Percentiles rank a stretch among this genome's conserved stretches.
phyloP scores from a whole-genome alignment of 2,888 invertebrate genomes.

The Idaea straminata region DNA sequence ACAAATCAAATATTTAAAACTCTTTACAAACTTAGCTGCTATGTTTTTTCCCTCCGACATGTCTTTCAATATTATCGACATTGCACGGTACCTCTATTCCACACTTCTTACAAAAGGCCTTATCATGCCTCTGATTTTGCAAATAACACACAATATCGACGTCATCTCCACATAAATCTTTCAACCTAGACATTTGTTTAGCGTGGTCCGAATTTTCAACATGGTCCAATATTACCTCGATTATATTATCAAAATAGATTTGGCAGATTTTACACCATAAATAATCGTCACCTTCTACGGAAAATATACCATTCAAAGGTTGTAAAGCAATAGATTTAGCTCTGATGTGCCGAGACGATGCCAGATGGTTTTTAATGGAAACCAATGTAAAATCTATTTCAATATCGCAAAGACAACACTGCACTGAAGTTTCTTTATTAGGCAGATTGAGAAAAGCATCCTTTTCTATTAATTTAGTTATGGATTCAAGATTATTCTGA shows the following conservation, averaged over 20 bases:
- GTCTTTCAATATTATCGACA: conserved; percentile 45
- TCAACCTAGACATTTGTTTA: conserved; percentile 36
- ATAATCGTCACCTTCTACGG: conserved; percentile 42
- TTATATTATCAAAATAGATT: conserved; percentile 48
- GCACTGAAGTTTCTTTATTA: conserved; percentile 21
- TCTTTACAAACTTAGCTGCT: conserved; percentile 5
- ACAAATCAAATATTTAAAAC: background rate
- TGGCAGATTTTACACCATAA: conserved; percentile 57
- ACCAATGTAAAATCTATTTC: conserved; percentile 30
- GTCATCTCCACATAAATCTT: conserved; percentile 41
- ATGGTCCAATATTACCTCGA: conserved; percentile 49
- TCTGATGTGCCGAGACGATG: conserved; percentile 35
- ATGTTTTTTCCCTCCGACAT: conserved; percentile 43
- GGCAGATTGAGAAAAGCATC: conserved; percentile 47
- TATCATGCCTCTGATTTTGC: conserved; percentile 44
- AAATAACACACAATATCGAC: conserved; percentile 49
- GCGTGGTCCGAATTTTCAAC: conserved; percentile 41
- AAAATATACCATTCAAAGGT: conserved; percentile 53
- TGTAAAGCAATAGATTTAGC: conserved; percentile 47
- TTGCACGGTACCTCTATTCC: conserved; percentile 44
- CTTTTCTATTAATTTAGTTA: conserved; percentile 33
- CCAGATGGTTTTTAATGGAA: conserved; percentile 34
- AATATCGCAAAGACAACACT: conserved; percentile 42
- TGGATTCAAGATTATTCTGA: conserved; percentile 20
- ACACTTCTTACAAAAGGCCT: conserved; percentile 46